A percentile compares a stretch with the other conserved stretches of the same genome.
These are phyloP conservation scores for Chymomyza caudatula DNA, from an alignment of 2,888 invertebrate genomes.

Conservation along the genomic window DNA sequence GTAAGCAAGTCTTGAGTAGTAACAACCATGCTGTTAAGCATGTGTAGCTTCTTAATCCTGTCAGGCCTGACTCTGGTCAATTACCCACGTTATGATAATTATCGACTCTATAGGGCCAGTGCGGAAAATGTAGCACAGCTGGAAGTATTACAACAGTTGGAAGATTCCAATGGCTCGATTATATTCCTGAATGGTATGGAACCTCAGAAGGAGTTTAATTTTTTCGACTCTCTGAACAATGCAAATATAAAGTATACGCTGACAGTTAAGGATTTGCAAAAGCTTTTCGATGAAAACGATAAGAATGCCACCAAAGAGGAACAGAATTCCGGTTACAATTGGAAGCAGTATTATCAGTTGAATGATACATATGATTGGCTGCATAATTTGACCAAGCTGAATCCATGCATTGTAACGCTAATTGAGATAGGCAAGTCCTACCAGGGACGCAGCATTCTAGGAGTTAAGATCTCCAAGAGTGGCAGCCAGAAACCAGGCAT, in stretches of 20 bases:
- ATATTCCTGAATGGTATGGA: constrained; percentile 79
- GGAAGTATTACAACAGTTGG: constrained; percentile 79
- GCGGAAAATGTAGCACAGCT: constrained; percentile 80
- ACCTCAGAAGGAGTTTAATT: constrained; percentile 73
- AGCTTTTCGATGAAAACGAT: constrained; percentile 62
- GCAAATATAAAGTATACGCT: constrained; percentile 79
- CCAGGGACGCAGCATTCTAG: background rate
- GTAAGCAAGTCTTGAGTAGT: background rate
- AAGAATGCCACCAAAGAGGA: constrained; percentile 44
- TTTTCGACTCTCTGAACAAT: no score
- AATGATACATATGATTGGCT: background rate
- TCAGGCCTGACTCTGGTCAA: constrained; percentile 41
- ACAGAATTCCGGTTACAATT: constrained; percentile 50
- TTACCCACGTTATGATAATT: constrained; percentile 79
- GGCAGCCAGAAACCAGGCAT: constrained; percentile 77
- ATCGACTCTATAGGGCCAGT: constrained; percentile 81
- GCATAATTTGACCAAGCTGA: background rate
- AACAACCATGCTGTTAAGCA: constrained; percentile 77
- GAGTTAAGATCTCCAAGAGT: background rate
- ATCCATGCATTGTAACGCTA: background rate
- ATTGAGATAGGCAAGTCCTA: background rate
- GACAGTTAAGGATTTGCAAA: constrained; percentile 77
- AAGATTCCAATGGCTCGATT: constrained; percentile 75
- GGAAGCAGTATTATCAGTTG: constrained; percentile 41
- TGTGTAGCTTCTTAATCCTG: constrained; percentile 53